Percentiles rank a stretch among this genome's conserved stretches.
phyloP scores from a whole-genome alignment of 2,113 vertebrate genomes.

The Semicossyphus pulcher region DNA sequence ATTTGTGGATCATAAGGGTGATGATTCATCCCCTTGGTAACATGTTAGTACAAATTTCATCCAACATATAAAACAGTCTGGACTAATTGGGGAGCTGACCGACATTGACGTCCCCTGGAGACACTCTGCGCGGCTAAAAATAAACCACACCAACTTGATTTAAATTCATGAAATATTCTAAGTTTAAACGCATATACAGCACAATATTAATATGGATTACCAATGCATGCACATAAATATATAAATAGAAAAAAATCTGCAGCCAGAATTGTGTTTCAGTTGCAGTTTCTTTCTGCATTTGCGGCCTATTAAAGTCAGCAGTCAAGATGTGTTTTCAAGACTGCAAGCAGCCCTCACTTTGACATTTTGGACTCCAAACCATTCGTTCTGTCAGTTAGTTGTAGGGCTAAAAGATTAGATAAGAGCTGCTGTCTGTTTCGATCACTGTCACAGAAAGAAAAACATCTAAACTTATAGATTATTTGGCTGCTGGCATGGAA shows the following conservation, averaged over 20 bases:
- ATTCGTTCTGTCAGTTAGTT: conserved; percentile 28
- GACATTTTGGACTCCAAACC: conserved; percentile 48
- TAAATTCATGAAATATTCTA: no score
- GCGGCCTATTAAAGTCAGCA: conserved; percentile 5
- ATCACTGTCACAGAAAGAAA: conserved; percentile 44
- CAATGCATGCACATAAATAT: neutral
- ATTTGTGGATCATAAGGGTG: neutral
- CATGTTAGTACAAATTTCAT: no score
- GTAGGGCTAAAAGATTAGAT: conserved; percentile 47
- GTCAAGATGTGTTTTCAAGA: conserved; percentile 8
- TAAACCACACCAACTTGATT: neutral
- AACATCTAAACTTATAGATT: conserved; percentile 57
- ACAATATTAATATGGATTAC: neutral
- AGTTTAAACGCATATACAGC: neutral
- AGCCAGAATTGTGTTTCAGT: neutral
- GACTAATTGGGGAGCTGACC: neutral
- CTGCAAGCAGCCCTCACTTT: conserved; percentile 21
- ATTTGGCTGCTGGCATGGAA: conserved; percentile 56
- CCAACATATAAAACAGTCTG: no score
- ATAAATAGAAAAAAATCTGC: neutral
- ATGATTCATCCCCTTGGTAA: neutral
- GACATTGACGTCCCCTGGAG: neutral
- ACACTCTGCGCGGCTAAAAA: conserved; percentile 1
- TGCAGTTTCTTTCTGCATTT: neutral
- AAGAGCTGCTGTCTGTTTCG: conserved; percentile 48